A percentile compares a stretch with the other conserved stretches of the same genome.
Evolutionary conservation across 2,888 invertebrate species (phyloP).

Genomic region (Acanthosepion pharaonis): DNA sequence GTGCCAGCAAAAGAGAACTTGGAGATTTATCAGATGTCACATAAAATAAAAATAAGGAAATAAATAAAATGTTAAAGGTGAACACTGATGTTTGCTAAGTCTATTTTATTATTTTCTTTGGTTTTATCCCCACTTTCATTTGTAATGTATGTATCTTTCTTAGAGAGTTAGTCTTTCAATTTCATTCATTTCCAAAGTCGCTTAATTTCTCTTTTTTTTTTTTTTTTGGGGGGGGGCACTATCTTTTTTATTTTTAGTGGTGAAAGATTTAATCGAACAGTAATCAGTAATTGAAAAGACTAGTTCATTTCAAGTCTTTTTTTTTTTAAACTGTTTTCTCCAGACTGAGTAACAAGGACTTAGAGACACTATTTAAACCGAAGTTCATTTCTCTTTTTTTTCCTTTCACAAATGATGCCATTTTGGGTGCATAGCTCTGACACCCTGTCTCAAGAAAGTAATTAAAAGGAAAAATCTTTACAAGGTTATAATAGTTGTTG

Average conservation of each 20-base stretch:
- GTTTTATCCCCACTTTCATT: background rate
- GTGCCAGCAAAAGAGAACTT: background rate
- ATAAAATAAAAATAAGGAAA: background rate
- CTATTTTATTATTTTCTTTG: background rate
- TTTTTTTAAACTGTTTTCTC: background rate
- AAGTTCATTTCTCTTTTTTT: no score
- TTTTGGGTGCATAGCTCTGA: background rate
- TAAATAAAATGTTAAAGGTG: background rate
- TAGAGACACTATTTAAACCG: no score
- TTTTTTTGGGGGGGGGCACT: no score
- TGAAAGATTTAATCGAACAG: background rate
- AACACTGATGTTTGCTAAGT: background rate
- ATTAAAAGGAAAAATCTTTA: background rate
- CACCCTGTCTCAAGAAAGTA: slow-evolving; percentile 9
- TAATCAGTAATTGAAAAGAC: background rate
- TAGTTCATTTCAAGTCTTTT: background rate
- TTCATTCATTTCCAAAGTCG: background rate
- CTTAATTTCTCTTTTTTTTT: background rate
- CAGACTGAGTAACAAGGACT: no score
- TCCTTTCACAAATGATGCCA: no score
- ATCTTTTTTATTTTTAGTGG: background rate
- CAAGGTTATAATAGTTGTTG: slow-evolving; percentile 33
- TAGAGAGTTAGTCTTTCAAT: background rate
- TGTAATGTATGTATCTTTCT: background rate
- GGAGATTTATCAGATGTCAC: background rate